Evolutionary conservation across 92 coral and sea anemone species (phyloP), one percentile per base, ranked within the genome.

Genomic region (Epizoanthus illoricatus): DNA sequence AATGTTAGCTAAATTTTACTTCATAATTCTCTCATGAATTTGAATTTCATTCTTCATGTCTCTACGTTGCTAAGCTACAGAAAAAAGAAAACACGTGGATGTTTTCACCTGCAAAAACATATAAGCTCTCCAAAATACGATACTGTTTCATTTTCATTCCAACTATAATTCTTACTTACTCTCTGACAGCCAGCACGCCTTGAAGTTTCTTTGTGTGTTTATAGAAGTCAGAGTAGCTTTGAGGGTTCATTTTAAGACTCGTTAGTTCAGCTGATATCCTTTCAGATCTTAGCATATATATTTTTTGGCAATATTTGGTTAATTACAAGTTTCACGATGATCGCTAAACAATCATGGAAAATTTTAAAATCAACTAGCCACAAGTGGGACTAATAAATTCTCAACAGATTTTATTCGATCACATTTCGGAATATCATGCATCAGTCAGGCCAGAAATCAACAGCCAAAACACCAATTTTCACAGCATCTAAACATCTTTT

Each of bases 401-500:
- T 64, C 69, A 28, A 64, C 23, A 28, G 40, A 64, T 33, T 43
- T 17, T 68, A 43, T 39, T 68, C 43, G 49, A 68, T 68, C 20
- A 36, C 40, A 68, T 43, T 68, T 13, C 56, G 43, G 42, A 68
- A 39, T 7, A 68, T 15, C 39, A 43, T 52, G 56, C 42, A 33
- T 66, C 4, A 33, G 71, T 40, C 42, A 40, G 21, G 19, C 73
- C 49, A 68, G n/a, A 71, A 71, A 49, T 23, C 59, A 71, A 63
- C 7, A 42, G 41, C 71, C 82, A 62, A 57, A 85, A 59, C 85
- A 66, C 55, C 57, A 85, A 57, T 85, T 67, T 69, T 63, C 80
- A 59, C 64, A 70, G 85, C 80, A 40, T 40, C 84, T 79, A 65
- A 63, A 64, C 73, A 73, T 63, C 80, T 65, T 86, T 90, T 90